These are phyloP conservation scores for Limulus polyphemus DNA, from an alignment of 2,888 invertebrate species.

Conservation along the genomic window DNA sequence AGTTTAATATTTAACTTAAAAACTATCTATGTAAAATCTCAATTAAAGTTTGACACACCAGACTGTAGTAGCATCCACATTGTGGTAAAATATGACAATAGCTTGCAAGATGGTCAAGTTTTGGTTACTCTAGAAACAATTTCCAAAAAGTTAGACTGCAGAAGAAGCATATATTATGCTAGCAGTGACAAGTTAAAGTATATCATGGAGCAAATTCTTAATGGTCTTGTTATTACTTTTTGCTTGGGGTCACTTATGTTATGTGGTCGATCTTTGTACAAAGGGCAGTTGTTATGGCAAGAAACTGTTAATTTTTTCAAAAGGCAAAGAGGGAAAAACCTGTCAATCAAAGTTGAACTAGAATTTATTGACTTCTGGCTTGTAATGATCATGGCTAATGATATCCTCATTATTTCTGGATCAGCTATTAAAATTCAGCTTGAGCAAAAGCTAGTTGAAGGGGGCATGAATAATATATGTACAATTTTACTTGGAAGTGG, in stretches of 20 bases:
- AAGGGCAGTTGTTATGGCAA: constrained; percentile 61
- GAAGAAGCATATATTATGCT: constrained; percentile 61
- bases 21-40: constrained; percentile 79
- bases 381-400: constrained; percentile 91
- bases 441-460: constrained; percentile 62
- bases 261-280: constrained; percentile 77
- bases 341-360: constrained; percentile 63
- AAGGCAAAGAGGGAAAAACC: constrained; percentile 50
- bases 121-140: constrained; percentile 62
- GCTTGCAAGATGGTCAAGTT: constrained; percentile 90
- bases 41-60: constrained; percentile 72
- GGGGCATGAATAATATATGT: constrained; percentile 87
- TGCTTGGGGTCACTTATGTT: constrained; percentile 58
- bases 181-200: constrained; percentile 12
- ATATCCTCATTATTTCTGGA: constrained; percentile 82
- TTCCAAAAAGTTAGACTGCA: constrained; percentile 60
- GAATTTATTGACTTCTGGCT: constrained; percentile 96
- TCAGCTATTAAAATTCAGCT: constrained; percentile 89
- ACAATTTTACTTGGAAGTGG: constrained; percentile 91
- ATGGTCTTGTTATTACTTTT: constrained; percentile 35
- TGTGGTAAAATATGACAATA: constrained; percentile 59
- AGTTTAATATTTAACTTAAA: constrained; percentile 63
- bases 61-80: constrained; percentile 83
- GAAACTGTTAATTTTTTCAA: constrained; percentile 47
- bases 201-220: constrained; percentile 28